These are phyloP conservation scores for Numenius arquata DNA, from an alignment of 2,113 vertebrate genomes.

Conservation along the genomic window DNA sequence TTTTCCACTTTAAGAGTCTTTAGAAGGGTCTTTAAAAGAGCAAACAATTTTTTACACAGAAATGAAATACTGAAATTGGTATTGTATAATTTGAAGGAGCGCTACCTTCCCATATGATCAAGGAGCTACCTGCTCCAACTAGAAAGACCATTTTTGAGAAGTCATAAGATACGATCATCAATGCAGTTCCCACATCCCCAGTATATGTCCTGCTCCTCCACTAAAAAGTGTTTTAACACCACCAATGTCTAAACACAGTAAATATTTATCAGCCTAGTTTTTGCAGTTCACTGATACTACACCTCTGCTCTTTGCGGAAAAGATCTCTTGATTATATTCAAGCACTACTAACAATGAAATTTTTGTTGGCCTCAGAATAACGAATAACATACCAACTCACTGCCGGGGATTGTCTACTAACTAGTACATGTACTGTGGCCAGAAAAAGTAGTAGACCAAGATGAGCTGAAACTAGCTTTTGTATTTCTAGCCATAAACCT, in stretches of 20 bases:
- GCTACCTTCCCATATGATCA: neutral
- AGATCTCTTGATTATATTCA: neutral
- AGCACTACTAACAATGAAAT: neutral
- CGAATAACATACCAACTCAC: neutral
- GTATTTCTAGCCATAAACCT: neutral
- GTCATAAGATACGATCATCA: accelerated
- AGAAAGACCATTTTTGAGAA: neutral
- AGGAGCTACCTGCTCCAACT: neutral
- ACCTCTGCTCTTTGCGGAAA: neutral
- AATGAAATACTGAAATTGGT: neutral
- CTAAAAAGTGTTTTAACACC: neutral
- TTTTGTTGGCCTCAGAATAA: neutral
- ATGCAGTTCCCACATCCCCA: neutral
- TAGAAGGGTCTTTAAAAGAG: neutral
- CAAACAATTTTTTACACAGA: neutral
- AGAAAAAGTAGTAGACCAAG: neutral
- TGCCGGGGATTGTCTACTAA: neutral
- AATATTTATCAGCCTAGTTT: neutral
- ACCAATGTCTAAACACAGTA: neutral
- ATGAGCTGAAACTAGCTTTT: neutral
- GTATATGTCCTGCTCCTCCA: accelerated
- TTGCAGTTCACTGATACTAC: neutral
- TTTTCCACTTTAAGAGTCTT: neutral
- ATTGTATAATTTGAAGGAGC: neutral
- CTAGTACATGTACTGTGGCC: neutral